Evolutionary conservation across 1,140 invertebrate species (phyloP).

Genomic region (Oryzaephilus surinamensis): DNA sequence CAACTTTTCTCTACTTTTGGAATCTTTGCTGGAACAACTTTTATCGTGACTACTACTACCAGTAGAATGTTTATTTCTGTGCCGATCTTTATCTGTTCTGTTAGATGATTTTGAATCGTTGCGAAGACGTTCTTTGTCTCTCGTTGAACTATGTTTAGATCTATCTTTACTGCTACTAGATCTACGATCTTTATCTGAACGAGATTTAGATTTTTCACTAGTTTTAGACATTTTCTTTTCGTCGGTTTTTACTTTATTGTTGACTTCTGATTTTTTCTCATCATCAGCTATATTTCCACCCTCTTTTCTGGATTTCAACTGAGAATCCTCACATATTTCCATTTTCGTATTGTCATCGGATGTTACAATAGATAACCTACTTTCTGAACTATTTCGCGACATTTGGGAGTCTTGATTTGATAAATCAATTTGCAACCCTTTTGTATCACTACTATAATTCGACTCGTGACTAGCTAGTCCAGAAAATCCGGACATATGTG

Average conservation of each 20-base stretch:
- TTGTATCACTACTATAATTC: constrained; percentile 18
- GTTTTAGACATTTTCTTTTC: constrained; percentile 15
- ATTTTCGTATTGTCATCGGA: constrained; percentile 35
- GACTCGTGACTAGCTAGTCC: constrained; percentile 33
- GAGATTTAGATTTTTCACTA: constrained; percentile 18
- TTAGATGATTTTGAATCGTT: no score
- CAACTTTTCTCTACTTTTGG: constrained; percentile 22
- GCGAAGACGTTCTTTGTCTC: no score
- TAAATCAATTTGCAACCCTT: constrained; percentile 26
- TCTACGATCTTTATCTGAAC: constrained; percentile 16
- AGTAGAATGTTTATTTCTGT: constrained; percentile 33
- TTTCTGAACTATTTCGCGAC: constrained; percentile 50
- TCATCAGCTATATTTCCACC: constrained; percentile 6
- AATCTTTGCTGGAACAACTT: constrained; percentile 19
- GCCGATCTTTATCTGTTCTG: constrained; percentile 15
- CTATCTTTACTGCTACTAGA: constrained; percentile 31
- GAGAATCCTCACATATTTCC: constrained; percentile 26
- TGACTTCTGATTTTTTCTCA: constrained; percentile 7
- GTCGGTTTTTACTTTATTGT: constrained; percentile 7
- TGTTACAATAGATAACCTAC: constrained; percentile 43
- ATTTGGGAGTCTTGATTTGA: constrained; percentile 45
- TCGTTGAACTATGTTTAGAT: constrained; percentile 9
- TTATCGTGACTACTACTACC: constrained; percentile 27
- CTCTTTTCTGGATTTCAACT: constrained; percentile 13
- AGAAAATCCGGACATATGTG: constrained; percentile 48